These are phyloP conservation scores for Excalfactoria chinensis DNA, from an alignment of 2,113 vertebrate species.

Conservation along the genomic window DNA sequence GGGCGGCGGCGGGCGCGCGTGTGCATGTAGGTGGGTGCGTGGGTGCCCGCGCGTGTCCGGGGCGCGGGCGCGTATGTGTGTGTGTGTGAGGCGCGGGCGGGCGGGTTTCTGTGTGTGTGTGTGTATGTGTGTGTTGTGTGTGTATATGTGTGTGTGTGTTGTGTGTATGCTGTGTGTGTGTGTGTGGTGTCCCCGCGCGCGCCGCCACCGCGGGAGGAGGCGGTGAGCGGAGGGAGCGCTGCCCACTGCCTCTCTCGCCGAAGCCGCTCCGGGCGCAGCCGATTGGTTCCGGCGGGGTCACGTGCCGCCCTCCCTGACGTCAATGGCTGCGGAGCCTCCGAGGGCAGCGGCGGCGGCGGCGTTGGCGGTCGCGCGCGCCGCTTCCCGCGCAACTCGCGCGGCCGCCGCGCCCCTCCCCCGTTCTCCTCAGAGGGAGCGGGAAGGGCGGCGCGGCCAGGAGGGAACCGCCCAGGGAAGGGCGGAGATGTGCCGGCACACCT, in stretches of 20 bases:
- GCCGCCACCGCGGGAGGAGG: background rate
- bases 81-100: background rate
- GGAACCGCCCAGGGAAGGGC: background rate
- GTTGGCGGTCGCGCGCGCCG: background rate
- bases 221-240: background rate
- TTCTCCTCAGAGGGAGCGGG: background rate
- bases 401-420: background rate
- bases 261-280: slow-evolving; percentile 8
- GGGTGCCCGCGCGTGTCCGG: background rate
- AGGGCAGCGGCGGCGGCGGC: slow-evolving; percentile 29
- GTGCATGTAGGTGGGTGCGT: background rate
- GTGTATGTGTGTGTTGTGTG: background rate
- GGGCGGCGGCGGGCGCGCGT: background rate
- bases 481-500: background rate
- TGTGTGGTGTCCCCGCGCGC: background rate
- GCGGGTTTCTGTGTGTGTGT: slow-evolving; percentile 1
- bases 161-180: background rate
- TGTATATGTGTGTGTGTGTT: background rate
- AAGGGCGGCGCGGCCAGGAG: background rate
- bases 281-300: slow-evolving; percentile 71
- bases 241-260: slow-evolving; percentile 14
- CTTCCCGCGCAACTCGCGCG: background rate
- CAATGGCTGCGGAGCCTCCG: slow-evolving; percentile 50
- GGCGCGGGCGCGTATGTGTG: background rate
- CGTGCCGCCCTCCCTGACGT: slow-evolving; percentile 71